These are phyloP conservation scores for Drosophila anomalata DNA, from an alignment of 2,888 invertebrate species.

Conservation along the genomic window DNA sequence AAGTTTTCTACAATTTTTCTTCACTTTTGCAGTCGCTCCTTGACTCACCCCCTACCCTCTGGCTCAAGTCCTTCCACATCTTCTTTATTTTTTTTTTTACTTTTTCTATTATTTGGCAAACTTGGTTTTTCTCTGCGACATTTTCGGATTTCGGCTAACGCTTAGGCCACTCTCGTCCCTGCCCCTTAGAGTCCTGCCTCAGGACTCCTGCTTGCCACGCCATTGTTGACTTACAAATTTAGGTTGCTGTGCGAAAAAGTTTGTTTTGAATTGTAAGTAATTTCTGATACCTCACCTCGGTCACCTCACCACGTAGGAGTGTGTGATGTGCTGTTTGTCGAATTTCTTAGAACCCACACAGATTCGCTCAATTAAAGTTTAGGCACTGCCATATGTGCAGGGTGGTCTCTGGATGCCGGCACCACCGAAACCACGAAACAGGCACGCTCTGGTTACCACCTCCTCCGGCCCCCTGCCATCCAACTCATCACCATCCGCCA, in stretches of 20 bases:
- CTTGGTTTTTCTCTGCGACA: constrained; percentile 73
- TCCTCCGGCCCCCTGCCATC: not conserved
- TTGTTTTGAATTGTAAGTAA: constrained; percentile 78
- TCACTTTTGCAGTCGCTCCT: constrained; percentile 70
- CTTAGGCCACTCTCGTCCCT: constrained; percentile 38
- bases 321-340: constrained; percentile 1
- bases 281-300: constrained; percentile 72
- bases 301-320: constrained; percentile 50
- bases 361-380: constrained; percentile 72
- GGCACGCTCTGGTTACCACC: constrained; percentile 16
- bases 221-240: constrained; percentile 78
- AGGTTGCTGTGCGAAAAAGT: constrained; percentile 75
- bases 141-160: constrained; percentile 73
- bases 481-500: constrained; percentile 45
- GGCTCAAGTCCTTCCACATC: not conserved
- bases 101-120: constrained; percentile 43
- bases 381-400: constrained; percentile 33
- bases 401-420: not conserved
- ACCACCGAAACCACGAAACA: constrained; percentile 31
- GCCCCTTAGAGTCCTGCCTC: not conserved
- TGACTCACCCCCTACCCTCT: not conserved
- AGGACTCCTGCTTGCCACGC: constrained; percentile 22
- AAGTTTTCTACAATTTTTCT: constrained; percentile 78
- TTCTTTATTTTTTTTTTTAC: constrained; percentile 3
- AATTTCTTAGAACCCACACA: constrained; percentile 39